A percentile compares a stretch with the other conserved stretches of the same genome.
These are phyloP conservation scores for Dasyornis broadbenti DNA, from an alignment of 2,113 vertebrate species.

Conservation along the genomic window DNA sequence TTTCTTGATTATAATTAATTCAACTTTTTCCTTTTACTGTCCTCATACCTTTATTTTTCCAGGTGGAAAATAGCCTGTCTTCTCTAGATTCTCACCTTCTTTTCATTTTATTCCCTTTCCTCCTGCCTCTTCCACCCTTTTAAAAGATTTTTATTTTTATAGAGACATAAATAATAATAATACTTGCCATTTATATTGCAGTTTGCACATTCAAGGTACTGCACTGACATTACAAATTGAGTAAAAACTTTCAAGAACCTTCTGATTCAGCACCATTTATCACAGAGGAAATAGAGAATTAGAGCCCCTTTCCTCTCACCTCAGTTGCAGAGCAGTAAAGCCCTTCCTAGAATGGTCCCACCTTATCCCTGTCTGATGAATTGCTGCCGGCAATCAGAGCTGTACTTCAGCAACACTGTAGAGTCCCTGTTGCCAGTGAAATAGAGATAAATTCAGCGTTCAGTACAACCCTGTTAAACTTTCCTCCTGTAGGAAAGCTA, in stretches of 20 bases:
- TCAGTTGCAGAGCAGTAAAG: not conserved
- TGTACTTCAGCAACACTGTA: not conserved
- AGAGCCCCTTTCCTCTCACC: not conserved
- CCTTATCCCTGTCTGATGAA: not conserved
- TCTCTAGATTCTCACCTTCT: not conserved
- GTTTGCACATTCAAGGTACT: not conserved
- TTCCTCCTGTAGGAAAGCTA: not conserved
- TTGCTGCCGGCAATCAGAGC: not conserved
- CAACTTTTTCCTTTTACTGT: not conserved
- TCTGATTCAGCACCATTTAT: conserved; percentile 49
- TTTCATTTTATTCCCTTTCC: not conserved
- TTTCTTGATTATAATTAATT: not conserved
- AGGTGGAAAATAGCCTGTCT: not conserved
- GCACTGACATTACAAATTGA: conserved; percentile 20
- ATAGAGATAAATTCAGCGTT: not conserved
- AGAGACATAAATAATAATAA: conserved; percentile 21
- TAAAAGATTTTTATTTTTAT: conserved; percentile 31
- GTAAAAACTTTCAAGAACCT: conserved; percentile 10
- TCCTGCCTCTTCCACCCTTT: not conserved
- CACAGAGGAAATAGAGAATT: not conserved
- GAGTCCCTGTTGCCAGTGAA: not conserved
- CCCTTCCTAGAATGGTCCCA: not conserved
- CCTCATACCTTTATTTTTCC: not conserved
- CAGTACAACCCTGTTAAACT: not conserved
- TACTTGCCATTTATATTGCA: not conserved